phyloP scores from a whole-genome alignment of 2,797 vertebrate genomes.

The Lacerta bilineata region DNA sequence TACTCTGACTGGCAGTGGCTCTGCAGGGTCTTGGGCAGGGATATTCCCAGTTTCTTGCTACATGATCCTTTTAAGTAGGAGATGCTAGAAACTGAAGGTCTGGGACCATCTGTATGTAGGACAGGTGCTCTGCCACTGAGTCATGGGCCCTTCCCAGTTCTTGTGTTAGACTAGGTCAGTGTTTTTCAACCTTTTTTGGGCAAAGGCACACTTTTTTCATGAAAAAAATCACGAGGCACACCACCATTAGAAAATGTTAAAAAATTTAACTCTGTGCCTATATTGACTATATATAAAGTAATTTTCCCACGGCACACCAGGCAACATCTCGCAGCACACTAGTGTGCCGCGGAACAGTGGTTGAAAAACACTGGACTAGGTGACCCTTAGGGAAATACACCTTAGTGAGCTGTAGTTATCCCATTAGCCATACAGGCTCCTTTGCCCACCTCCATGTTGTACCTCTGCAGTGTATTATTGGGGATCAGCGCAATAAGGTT shows the following conservation, averaged over 20 bases:
- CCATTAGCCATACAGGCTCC: not conserved
- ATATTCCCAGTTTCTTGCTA: not conserved
- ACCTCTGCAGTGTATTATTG: not conserved
- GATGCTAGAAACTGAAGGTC: not conserved
- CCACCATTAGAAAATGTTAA: no score
- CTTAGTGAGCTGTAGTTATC: not conserved
- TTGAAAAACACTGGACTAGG: no score
- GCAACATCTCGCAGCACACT: no score
- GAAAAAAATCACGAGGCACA: no score
- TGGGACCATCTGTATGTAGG: not conserved
- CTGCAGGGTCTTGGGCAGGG: not conserved
- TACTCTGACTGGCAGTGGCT: not conserved
- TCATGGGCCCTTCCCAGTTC: not conserved
- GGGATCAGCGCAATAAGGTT: not conserved
- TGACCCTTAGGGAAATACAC: not conserved
- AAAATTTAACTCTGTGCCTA: no score
- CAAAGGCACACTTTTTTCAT: no score
- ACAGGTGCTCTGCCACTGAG: not conserved
- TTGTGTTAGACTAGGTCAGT: not conserved
- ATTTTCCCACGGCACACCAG: no score
- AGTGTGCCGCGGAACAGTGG: no score
- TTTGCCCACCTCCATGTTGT: not conserved
- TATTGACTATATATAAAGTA: no score
- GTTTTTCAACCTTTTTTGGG: no score
- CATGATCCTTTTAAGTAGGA: not conserved